Conservation (phyloP, 2,888 invertebrate genomes). For the Clusia tigrina region DNA sequence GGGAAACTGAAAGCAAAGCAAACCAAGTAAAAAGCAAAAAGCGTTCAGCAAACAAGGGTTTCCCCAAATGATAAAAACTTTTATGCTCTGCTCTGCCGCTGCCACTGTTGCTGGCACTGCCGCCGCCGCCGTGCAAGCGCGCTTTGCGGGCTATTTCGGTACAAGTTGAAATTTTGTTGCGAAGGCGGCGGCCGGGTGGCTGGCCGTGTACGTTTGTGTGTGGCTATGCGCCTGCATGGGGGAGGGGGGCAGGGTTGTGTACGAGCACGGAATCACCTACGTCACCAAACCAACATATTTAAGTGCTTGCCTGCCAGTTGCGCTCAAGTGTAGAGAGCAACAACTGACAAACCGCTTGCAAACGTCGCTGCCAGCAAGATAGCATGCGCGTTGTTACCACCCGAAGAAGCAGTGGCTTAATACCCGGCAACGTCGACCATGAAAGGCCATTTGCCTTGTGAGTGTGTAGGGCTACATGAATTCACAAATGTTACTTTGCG, state of each 20-base stretch:
- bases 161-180: too few species aligned
- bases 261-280: slow-evolving; percentile 26
- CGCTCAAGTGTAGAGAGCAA: background rate
- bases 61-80: slow-evolving; percentile 56
- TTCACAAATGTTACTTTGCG: background rate
- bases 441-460: slow-evolving; percentile 55
- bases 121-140: too few species aligned
- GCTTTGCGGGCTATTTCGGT: background rate
- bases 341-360: slow-evolving; percentile 28
- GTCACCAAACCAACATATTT: slow-evolving; percentile 21
- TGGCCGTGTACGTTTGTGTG: background rate
- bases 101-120: too few species aligned
- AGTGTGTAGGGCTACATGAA: too few species aligned
- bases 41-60: slow-evolving; percentile 40
- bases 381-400: slow-evolving; percentile 28
- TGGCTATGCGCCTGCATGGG: background rate
- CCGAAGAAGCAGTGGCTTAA: slow-evolving; percentile 33
- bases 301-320: background rate
- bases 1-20: slow-evolving; percentile 29
- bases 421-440: slow-evolving; percentile 49
- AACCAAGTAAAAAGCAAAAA: slow-evolving; percentile 26
- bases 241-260: slow-evolving; percentile 21
- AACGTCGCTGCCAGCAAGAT: background rate
- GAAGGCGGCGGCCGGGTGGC: background rate
- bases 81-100: slow-evolving; percentile 53